A percentile compares a stretch with the other conserved stretches of the same genome.
phyloP scores from a whole-genome alignment of 2,888 invertebrate species.

The Andrena camellia region DNA sequence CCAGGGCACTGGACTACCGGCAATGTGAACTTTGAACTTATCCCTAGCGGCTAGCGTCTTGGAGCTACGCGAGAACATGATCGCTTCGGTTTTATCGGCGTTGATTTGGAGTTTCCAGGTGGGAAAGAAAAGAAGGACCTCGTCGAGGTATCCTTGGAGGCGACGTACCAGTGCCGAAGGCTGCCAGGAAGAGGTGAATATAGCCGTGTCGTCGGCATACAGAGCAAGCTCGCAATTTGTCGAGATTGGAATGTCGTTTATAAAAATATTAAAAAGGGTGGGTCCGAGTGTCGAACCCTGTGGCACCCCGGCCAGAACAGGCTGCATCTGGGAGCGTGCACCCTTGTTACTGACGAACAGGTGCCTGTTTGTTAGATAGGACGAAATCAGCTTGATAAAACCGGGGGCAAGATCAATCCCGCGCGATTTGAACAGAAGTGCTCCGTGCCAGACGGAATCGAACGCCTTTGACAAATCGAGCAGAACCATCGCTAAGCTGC shows the following conservation, averaged over 20 bases:
- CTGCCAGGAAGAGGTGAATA: not conserved
- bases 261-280: too few species aligned
- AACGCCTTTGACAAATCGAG: constrained; percentile 5
- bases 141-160: not conserved
- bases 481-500: not conserved
- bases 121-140: not conserved
- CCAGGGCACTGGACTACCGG: too few species aligned
- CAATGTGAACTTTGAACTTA: too few species aligned
- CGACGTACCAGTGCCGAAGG: not conserved
- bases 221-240: too few species aligned
- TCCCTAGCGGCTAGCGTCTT: too few species aligned
- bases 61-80: not conserved
- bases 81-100: not conserved
- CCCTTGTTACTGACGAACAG: too few species aligned
- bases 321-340: too few species aligned
- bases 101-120: not conserved
- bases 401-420: not conserved
- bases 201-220: constrained; percentile 3
- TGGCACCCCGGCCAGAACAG: too few species aligned
- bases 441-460: not conserved
- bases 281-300: too few species aligned
- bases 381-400: not conserved
- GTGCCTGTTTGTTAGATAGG: not conserved
- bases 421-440: not conserved
- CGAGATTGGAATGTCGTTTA: too few species aligned